Evolutionary conservation across 2,797 vertebrate species (phyloP).

Genomic region (Taeniopygia guttata): DNA sequence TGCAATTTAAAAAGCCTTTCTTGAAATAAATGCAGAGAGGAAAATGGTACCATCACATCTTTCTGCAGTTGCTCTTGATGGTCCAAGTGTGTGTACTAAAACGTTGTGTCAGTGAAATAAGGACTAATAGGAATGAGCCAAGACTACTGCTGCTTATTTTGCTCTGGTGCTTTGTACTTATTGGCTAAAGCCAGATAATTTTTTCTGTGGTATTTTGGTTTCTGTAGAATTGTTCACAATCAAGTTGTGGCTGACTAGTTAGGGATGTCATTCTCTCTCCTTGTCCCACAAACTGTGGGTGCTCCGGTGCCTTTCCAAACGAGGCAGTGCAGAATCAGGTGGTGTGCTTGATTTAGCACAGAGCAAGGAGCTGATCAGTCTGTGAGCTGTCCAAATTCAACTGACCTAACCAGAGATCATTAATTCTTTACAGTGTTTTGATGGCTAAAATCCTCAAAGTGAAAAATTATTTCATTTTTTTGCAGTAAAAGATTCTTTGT

Average conservation of each 20-base stretch:
- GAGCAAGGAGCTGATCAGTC: neutral
- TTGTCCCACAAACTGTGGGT: neutral
- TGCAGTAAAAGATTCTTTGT: neutral
- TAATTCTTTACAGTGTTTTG: neutral
- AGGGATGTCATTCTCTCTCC: neutral
- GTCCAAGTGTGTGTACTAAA: neutral
- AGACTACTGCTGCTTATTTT: neutral
- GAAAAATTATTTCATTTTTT: neutral
- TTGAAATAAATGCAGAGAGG: neutral
- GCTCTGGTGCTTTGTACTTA: neutral
- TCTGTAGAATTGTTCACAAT: neutral
- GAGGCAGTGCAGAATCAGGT: neutral
- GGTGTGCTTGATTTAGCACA: neutral
- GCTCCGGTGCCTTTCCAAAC: neutral
- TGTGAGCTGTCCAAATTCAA: neutral
- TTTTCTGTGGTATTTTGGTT: neutral
- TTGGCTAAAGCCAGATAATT: neutral
- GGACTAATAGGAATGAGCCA: neutral
- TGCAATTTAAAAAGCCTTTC: neutral
- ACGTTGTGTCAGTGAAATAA: neutral
- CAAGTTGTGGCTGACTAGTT: neutral
- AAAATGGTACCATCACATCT: neutral
- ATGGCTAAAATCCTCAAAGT: neutral
- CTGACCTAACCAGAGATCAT: neutral
- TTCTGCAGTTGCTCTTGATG: neutral